phyloP scores from a whole-genome alignment of 1,140 invertebrate genomes.

The Plectrocnemia conspersa region DNA sequence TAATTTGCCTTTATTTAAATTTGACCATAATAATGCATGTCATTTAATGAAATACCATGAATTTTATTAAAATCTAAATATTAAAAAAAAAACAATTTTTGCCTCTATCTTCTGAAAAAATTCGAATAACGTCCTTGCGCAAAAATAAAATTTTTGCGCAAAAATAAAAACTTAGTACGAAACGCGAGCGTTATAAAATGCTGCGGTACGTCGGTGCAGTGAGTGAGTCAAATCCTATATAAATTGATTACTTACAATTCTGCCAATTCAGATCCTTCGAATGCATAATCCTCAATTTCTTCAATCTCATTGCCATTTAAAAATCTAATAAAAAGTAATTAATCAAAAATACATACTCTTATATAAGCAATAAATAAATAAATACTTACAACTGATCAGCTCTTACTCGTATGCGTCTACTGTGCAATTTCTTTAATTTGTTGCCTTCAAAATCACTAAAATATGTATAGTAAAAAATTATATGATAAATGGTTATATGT shows the following conservation, averaged over 20 bases:
- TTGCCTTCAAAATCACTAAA: slow-evolving; percentile 32
- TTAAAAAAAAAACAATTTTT: too few species aligned
- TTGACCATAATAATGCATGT: too few species aligned
- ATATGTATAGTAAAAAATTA: slow-evolving; percentile 4
- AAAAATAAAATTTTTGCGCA: too few species aligned
- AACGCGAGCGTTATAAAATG: not conserved
- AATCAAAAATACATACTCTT: too few species aligned
- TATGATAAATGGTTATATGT: not conserved
- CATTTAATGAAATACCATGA: too few species aligned
- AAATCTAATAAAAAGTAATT: slow-evolving; percentile 43
- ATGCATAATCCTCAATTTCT: slow-evolving; percentile 57
- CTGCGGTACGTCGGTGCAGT: not conserved
- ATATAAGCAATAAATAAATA: slow-evolving; percentile 8
- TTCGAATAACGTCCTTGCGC: too few species aligned
- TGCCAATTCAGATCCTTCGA: slow-evolving; percentile 60
- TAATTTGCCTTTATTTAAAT: too few species aligned
- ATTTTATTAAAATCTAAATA: too few species aligned
- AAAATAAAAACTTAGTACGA: too few species aligned
- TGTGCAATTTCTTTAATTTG: slow-evolving; percentile 23
- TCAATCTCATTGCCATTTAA: slow-evolving; percentile 60
- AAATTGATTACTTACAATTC: slow-evolving; percentile 57
- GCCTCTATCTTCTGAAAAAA: too few species aligned
- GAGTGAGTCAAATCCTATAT: too few species aligned
- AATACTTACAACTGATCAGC: slow-evolving; percentile 28
- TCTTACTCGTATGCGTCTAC: slow-evolving; percentile 22